Evolutionary conservation across 2,888 invertebrate genomes (phyloP), one percentile per base, ranked within the genome.

Genomic region (Embidobia sp.): DNA sequence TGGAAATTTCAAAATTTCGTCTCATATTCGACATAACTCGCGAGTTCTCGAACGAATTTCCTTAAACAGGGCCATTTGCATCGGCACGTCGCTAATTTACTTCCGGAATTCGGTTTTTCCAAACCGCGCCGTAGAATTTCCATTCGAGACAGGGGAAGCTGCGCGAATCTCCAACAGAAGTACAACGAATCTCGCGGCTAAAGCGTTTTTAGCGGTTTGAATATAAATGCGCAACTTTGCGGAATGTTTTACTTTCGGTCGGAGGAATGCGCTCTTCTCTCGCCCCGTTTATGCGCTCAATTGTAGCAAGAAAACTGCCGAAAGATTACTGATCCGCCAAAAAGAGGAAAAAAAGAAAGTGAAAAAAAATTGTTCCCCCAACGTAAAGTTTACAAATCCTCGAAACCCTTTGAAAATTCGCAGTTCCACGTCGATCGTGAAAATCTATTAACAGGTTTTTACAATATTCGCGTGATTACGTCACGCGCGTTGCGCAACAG

Each of bases 161-260:
- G 67, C 40, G 35, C 48, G 48, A 46, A 67, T 57, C 31, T 26
- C 37, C 22, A 22, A 15, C 33, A 18, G 48, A 46, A 55, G 26
- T 55, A 40, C 35, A 40, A 6, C 37, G 29, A 35, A 40, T 55
- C 57, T 67, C 48, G 46, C 35, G 57, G 37, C 37, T 22, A 29
- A 67, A 67, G 27, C 46, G 48, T 48, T 67, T 67, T 57, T 48
- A 57, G 57, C 48, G 37, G 57, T 48, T 57, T 46, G 67, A 67
- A 67, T 67, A 57, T 67, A 67, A 67, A 67, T 67, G 55, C 48
- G 48, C 35, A 44, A 67, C 55, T 67, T 67, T 26, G 29, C 40
- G 19, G 57, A 67, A 67, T 48, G 48, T 67, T 67, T 67, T 55
- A 55, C 37, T 51, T 55, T 35, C 19, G 26, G 46, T 1, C 33